These are phyloP conservation scores for Autographa pulchrina DNA, from an alignment of 2,888 invertebrate species.

Conservation along the genomic window DNA sequence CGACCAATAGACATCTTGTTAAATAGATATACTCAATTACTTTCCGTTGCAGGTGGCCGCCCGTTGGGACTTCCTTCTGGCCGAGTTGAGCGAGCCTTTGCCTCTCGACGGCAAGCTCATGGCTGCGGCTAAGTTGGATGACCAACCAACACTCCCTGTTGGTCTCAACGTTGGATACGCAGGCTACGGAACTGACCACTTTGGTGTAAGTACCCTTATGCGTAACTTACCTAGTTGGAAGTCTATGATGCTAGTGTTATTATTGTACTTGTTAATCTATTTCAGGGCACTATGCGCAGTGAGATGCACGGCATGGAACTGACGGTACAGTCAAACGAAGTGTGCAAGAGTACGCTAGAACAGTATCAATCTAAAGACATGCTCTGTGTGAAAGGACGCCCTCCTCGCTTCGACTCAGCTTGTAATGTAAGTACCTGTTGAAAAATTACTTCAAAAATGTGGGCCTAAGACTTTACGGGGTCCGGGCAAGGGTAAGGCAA, in stretches of 20 bases:
- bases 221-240: background rate
- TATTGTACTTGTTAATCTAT: background rate
- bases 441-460: no score
- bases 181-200: slow-evolving; percentile 81
- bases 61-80: slow-evolving; percentile 82
- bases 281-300: slow-evolving; percentile 81
- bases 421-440: slow-evolving; percentile 79
- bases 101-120: slow-evolving; percentile 75
- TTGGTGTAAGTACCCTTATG: slow-evolving; percentile 71
- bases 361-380: slow-evolving; percentile 78
- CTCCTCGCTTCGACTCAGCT: slow-evolving; percentile 79
- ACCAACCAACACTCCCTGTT: slow-evolving; percentile 54
- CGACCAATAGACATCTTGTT: no score
- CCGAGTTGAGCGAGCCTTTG: slow-evolving; percentile 77
- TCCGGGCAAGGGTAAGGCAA: no score
- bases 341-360: slow-evolving; percentile 68
- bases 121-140: slow-evolving; percentile 73
- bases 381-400: slow-evolving; percentile 79
- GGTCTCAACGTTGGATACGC: slow-evolving; percentile 76
- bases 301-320: slow-evolving; percentile 84
- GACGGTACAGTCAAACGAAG: slow-evolving; percentile 65
- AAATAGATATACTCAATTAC: background rate
- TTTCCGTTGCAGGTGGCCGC: slow-evolving; percentile 76
- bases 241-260: background rate
- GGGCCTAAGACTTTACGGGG: no score